phyloP scores from a whole-genome alignment of 2,888 invertebrate species.

The Strigamia crassipes region DNA sequence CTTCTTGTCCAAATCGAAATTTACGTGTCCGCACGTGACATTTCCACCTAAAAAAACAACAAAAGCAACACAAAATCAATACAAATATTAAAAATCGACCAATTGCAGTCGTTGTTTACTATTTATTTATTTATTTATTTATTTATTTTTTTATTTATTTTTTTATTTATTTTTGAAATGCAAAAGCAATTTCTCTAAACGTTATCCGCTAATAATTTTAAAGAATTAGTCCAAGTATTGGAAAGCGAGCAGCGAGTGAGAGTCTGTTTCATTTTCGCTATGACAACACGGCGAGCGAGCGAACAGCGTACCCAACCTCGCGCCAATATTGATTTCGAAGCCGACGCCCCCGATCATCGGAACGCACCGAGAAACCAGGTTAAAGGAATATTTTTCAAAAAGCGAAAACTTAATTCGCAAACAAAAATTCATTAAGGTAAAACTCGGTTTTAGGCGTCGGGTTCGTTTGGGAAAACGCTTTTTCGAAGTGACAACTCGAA shows the following conservation, averaged over 20 bases:
- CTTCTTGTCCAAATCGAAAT: not conserved
- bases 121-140: not conserved
- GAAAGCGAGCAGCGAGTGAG: not conserved
- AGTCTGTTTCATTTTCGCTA: conserved; percentile 30
- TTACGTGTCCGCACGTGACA: not conserved
- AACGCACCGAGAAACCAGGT: not conserved
- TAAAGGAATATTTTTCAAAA: conserved; percentile 13
- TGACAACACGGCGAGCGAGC: conserved; percentile 29
- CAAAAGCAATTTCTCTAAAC: not conserved
- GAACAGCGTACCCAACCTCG: conserved; percentile 24
- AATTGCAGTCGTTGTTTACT: not conserved
- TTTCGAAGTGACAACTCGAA: not conserved
- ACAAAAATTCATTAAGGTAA: not conserved
- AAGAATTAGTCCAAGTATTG: conserved; percentile 14
- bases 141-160: too few species aligned
- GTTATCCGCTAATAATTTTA: not conserved
- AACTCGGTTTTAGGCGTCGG: too few species aligned
- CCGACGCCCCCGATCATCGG: conserved; percentile 27
- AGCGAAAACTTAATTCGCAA: not conserved
- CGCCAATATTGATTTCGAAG: conserved; percentile 30
- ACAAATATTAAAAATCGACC: not conserved
- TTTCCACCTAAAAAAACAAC: not conserved
- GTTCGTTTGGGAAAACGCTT: too few species aligned
- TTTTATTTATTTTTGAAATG: too few species aligned
- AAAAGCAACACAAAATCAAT: not conserved